Evolutionary conservation across 2,113 vertebrate species (phyloP), one percentile per base, ranked within the genome.

Genomic region (Psophia crepitans): DNA sequence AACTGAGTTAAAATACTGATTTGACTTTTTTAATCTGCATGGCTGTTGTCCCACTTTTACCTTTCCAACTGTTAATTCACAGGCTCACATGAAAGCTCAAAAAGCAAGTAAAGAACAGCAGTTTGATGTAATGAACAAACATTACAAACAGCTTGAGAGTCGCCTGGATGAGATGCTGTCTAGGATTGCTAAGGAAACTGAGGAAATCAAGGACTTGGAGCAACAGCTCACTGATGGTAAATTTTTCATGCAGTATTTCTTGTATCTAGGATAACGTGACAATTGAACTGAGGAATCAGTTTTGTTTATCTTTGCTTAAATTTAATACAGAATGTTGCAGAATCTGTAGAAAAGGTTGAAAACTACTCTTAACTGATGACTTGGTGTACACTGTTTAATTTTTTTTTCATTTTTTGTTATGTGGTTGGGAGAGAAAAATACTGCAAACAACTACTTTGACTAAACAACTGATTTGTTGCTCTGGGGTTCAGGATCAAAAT

Each of bases 121-220:
- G 69, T 96, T 99, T 70, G 98, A 98, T 96, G 98, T 97, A 56
- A 99, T 99, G 99, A 99, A 95, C 96, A 96, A 97, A 84, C 98
- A 98, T 28, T 98, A 98, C 91, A 96, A 97, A 22, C 97, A 98
- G 88, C 98, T 99, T 26, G 99, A 99, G 98, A 95, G 93, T 53
- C 98, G 98, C 85, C 98, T 99, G 68, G 98, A 99, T 32, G 98
- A 98, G 63, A 98, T 99, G 97, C 98, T 99, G 49, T 98, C 98
- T 64, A 98, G 99, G 80, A 99, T 99, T 78, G 98, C 99, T 48
- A 98, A 97, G 91, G 99, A 99, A 97, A 99, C 99, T 0, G 99
- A 99, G 97, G 99, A 99, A 96, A 99, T 99, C 96, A 98, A 98
- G 97, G 99, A 99, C 86, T 98, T 99, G 97, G 99, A 99, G 96